Evolutionary conservation across 2,797 vertebrate species (phyloP).

Genomic region (Pelochelys cantorii): DNA sequence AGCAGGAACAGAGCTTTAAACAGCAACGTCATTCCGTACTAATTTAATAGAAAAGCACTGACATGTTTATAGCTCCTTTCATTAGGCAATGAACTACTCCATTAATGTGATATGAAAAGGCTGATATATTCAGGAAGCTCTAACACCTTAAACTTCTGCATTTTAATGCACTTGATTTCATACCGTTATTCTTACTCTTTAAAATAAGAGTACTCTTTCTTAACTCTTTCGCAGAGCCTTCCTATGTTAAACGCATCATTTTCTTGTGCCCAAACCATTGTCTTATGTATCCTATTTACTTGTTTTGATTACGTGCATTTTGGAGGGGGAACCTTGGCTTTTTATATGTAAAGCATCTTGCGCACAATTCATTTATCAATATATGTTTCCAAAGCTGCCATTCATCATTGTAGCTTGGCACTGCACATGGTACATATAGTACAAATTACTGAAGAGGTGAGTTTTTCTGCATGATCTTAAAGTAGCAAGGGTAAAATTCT

Average conservation of each 20-base stretch:
- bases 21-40: neutral
- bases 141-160: neutral
- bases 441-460: neutral
- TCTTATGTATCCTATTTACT: fast-evolving
- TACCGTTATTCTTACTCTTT: neutral
- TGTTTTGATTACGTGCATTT: fast-evolving
- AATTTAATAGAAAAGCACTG: neutral
- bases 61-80: neutral
- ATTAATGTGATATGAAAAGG: neutral
- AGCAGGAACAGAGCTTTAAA: slow-evolving; percentile 15
- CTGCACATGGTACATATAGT: neutral
- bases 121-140: neutral
- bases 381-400: neutral
- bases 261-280: neutral
- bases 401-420: neutral
- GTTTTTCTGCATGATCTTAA: slow-evolving; percentile 15
- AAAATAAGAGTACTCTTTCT: too few species aligned
- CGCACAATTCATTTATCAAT: neutral
- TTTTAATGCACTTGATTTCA: slow-evolving; percentile 11
- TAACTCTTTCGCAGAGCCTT: neutral
- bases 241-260: neutral
- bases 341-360: neutral
- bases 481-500: neutral
- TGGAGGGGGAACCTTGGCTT: neutral
- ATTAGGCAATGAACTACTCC: neutral